phyloP scores from a whole-genome alignment of 2,888 invertebrate species.

The Camptogramma bilineatum region DNA sequence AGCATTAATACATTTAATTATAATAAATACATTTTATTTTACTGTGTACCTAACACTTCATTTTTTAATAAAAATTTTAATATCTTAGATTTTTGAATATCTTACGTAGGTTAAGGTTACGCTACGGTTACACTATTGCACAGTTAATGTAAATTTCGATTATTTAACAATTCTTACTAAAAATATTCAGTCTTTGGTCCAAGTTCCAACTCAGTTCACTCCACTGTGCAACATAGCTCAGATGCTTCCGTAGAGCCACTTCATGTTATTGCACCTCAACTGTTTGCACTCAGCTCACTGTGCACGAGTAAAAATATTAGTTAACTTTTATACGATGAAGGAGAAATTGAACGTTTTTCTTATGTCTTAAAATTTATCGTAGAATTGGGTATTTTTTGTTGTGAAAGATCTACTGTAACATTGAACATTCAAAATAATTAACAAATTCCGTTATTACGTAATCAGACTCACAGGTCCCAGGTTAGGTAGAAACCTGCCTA shows the following conservation, averaged over 20 bases:
- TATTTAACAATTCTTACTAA: background rate
- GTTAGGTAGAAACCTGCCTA: too few species aligned
- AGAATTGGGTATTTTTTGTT: too few species aligned
- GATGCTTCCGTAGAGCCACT: slow-evolving; percentile 46
- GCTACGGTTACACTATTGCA: slow-evolving; percentile 54
- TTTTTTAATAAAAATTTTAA: too few species aligned
- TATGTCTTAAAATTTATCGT: background rate
- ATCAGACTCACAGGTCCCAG: too few species aligned
- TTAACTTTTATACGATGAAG: slow-evolving; percentile 1
- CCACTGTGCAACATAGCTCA: slow-evolving; percentile 49
- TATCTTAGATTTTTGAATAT: too few species aligned
- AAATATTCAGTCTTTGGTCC: background rate
- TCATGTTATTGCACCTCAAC: slow-evolving; percentile 50
- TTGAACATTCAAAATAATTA: too few species aligned
- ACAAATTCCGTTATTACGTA: too few species aligned
- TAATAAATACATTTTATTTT: too few species aligned
- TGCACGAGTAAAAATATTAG: slow-evolving; percentile 29
- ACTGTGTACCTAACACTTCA: too few species aligned
- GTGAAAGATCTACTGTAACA: too few species aligned
- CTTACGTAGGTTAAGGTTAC: too few species aligned
- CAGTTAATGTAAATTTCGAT: slow-evolving; percentile 41
- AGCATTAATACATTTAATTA: too few species aligned
- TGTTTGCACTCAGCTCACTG: slow-evolving; percentile 22
- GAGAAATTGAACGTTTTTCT: slow-evolving; percentile 9
- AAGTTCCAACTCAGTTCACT: background rate